Conservation (phyloP, 2,113 vertebrate species). For the Lepisosteus oculatus region DNA sequence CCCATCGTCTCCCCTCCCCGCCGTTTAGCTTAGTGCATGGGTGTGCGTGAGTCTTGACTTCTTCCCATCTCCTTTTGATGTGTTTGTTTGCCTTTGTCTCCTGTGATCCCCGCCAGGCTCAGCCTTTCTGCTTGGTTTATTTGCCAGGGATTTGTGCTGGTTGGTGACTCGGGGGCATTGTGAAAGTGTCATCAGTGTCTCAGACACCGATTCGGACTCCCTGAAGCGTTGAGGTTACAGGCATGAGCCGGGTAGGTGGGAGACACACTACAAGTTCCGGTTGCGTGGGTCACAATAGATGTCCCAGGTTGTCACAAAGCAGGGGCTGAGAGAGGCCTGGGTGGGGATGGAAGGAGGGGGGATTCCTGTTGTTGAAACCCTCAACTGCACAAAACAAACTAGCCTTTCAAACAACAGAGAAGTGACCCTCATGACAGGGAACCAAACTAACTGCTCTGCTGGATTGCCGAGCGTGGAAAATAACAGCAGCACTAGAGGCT, state of each 20-base stretch:
- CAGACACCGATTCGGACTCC: constrained; percentile 21
- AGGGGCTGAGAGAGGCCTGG: constrained; percentile 45
- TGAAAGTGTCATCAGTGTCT: constrained; percentile 54
- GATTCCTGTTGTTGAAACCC: too few species aligned
- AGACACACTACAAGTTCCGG: constrained; percentile 31
- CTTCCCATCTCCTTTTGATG: constrained; percentile 13
- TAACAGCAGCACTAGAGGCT: too few species aligned
- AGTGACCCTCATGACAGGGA: too few species aligned
- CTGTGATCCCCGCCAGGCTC: not conserved
- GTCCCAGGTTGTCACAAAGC: constrained; percentile 19
- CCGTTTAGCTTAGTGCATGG: too few species aligned
- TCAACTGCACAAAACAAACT: too few species aligned
- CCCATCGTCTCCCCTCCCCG: too few species aligned
- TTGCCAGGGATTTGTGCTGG: constrained; percentile 61
- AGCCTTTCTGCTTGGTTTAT: constrained; percentile 47
- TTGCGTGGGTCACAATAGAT: constrained; percentile 30
- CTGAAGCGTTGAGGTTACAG: constrained; percentile 18
- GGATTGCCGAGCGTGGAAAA: too few species aligned
- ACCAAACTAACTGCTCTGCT: too few species aligned
- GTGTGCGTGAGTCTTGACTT: too few species aligned
- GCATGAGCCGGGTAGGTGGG: constrained; percentile 3
- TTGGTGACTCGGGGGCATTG: constrained; percentile 59
- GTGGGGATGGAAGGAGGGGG: constrained; percentile 33
- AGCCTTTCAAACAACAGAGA: too few species aligned
- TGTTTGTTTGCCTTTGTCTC: not conserved